Base-by-base conservation (phyloP, 2,888 invertebrate genomes). In the Nomada fabriciana region DNA sequence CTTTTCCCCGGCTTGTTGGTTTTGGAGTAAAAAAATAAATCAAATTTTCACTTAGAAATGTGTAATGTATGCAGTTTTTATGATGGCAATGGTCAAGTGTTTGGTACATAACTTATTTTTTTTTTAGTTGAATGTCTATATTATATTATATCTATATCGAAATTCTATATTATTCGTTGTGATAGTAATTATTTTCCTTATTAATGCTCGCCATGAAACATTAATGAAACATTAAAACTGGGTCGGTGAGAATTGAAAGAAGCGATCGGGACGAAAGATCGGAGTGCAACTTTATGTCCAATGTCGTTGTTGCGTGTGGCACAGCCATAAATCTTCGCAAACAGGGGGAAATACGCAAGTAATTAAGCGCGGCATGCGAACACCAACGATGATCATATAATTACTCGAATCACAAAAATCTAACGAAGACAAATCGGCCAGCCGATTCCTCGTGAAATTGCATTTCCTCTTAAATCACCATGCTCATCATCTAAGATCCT, bases 351-450 rank as follows among this genome's bases (percentile, higher is more conserved):
- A 72, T 76, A 23, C 68, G 68, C 61, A 47, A 82, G 83, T 83
- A 82, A 83, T 83, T 83, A 83, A 75, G 69, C 69, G 59, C 60
- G 71, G 60, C 79, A 72, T 71, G 72, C 67, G 72, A 79, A 70
- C 82, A 55, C 67, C 82, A 64, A 79, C 75, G 72, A 74, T 82
- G 83, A 83, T 83, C 83, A 72, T 76, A 61, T 82, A 83, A 82
- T 83, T 83, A 82, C 60, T 67, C 64, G 69, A 55, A 59, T 67
- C 52, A 52, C 36, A 76, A 79, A 83, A 83, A 75, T 63, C 72
- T 82, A 83, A 83, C 79, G 83, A 83, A 83, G 83, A 83, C 79
- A 79, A 76, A 83, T 83, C 72, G 74, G 50, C 71, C 36, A 50
- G 36, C 36, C 67, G 68, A 53, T 72, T 43, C 57, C n/a, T 59